A percentile compares a stretch with the other conserved stretches of the same genome.
These are phyloP conservation scores for Thyatira batis DNA, from an alignment of 2,888 invertebrate genomes.

Conservation along the genomic window DNA sequence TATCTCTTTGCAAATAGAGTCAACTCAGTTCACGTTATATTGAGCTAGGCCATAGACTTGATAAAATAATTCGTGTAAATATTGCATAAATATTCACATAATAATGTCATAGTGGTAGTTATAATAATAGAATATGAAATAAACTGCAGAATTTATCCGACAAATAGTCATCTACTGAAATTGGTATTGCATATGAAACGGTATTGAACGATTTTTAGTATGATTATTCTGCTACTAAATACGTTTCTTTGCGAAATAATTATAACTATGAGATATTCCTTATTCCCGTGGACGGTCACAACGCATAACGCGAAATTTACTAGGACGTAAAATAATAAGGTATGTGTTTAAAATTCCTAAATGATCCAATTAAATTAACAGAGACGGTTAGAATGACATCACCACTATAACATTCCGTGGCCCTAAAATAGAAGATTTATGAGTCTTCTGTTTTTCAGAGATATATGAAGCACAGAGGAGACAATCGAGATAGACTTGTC, in stretches of 20 bases:
- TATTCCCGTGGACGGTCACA: no score
- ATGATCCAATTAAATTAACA: constrained; percentile 19
- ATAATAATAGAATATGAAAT: no score
- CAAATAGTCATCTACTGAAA: not conserved
- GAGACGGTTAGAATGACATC: constrained; percentile 12
- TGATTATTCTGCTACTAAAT: no score
- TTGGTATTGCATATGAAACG: not conserved
- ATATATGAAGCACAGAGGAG: constrained; percentile 1
- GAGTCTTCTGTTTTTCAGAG: constrained; percentile 14
- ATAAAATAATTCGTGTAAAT: not conserved
- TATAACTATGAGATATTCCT: no score
- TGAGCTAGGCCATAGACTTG: not conserved
- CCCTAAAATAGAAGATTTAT: constrained; percentile 11
- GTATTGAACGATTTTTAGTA: no score
- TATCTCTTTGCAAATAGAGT: not conserved
- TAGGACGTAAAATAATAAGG: constrained; percentile 10
- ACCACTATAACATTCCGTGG: constrained; percentile 18
- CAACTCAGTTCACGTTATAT: not conserved
- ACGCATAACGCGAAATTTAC: not conserved
- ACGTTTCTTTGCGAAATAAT: no score
- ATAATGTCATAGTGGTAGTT: no score
- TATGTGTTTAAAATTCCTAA: constrained; percentile 23
- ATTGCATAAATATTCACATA: not conserved
- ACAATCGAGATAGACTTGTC: not conserved
- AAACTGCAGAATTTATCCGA: no score